A percentile compares a stretch with the other conserved stretches of the same genome.
These are phyloP conservation scores for Anarrhichthys ocellatus DNA, from an alignment of 2,113 vertebrate species.

Conservation along the genomic window DNA sequence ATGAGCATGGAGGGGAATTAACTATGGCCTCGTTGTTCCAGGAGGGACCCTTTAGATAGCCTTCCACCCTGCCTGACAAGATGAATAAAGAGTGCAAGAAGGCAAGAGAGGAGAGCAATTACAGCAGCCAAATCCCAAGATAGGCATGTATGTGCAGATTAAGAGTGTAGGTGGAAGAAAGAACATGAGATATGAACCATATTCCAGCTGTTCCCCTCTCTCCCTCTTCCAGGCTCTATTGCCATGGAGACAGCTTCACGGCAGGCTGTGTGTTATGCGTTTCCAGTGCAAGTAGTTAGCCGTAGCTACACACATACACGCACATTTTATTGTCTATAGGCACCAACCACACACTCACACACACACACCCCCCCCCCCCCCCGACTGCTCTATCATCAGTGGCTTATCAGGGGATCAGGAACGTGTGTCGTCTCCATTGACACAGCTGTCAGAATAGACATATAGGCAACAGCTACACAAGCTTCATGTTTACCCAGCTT, in stretches of 20 bases:
- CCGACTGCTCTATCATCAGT: neutral
- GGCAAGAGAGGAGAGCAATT: slow-evolving; percentile 57
- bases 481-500: slow-evolving; percentile 36
- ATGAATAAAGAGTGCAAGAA: slow-evolving; percentile 47
- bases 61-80: slow-evolving; percentile 47
- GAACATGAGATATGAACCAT: slow-evolving; percentile 29
- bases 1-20: slow-evolving; percentile 46
- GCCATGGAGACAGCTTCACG: slow-evolving; percentile 60
- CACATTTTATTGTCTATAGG: neutral
- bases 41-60: slow-evolving; percentile 5
- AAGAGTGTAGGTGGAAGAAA: slow-evolving; percentile 49
- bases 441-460: neutral
- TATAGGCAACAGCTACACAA: neutral
- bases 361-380: too few species aligned
- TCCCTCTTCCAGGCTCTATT: slow-evolving; percentile 22
- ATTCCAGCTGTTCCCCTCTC: slow-evolving; percentile 1
- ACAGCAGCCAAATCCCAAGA: slow-evolving; percentile 23
- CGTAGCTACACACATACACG: neutral
- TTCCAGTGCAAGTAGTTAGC: neutral
- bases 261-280: slow-evolving; percentile 8
- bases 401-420: neutral
- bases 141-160: slow-evolving; percentile 18
- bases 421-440: neutral
- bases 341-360: neutral
- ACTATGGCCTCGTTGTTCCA: slow-evolving; percentile 31